Percentiles rank a stretch among this genome's conserved stretches.
These are phyloP conservation scores for Neria commutata DNA, from an alignment of 2,888 invertebrate genomes.

Conservation along the genomic window DNA sequence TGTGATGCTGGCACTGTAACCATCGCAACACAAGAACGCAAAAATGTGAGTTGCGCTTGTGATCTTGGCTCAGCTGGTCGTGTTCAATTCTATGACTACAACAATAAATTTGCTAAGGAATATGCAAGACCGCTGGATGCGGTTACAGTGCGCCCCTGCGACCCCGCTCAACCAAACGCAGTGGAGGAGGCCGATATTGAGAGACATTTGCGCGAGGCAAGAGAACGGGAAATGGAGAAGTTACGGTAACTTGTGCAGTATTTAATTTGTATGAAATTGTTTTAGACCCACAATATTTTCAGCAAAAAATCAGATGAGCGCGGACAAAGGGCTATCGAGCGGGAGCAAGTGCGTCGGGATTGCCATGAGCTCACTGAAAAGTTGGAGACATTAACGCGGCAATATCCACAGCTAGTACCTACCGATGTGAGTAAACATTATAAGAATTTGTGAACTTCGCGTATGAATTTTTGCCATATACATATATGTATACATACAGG, in stretches of 20 bases:
- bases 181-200: conserved; percentile 53
- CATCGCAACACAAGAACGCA: neutral
- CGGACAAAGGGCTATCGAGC: conserved; percentile 64
- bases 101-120: conserved; percentile 61
- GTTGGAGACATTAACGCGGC: conserved; percentile 61
- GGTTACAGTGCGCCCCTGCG: conserved; percentile 52
- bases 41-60: neutral
- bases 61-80: conserved; percentile 10
- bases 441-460: neutral
- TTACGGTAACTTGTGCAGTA: conserved; percentile 35
- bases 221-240: conserved; percentile 44
- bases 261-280: neutral
- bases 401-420: conserved; percentile 45
- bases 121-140: conserved; percentile 50
- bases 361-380: conserved; percentile 64
- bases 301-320: conserved; percentile 56
- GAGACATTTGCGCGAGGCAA: conserved; percentile 35
- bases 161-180: conserved; percentile 40
- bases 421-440: conserved; percentile 43
- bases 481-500: conserved; percentile 32
- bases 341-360: conserved; percentile 63
- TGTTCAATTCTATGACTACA: conserved; percentile 64
- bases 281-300: neutral
- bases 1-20: conserved; percentile 9
- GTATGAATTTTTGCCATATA: neutral